Percentiles rank a stretch among this genome's conserved stretches.
Evolutionary conservation across 1,140 invertebrate species (phyloP).

Genomic region (Sweltsa coloradensis): DNA sequence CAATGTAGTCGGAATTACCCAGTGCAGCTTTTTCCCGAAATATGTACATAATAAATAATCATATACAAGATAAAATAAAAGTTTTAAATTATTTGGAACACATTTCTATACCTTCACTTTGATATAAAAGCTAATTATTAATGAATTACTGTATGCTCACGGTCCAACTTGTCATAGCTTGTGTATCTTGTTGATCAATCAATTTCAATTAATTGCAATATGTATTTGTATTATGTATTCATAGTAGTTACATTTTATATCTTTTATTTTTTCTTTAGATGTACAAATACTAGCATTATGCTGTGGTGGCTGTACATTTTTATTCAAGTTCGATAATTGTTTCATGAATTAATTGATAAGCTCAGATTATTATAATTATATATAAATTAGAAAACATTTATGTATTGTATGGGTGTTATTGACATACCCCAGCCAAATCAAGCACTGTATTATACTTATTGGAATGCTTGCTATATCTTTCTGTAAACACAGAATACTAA

Average conservation of each 20-base stretch:
- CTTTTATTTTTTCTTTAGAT: conserved; percentile 10
- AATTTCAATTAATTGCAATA: too few species aligned
- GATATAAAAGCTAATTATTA: background rate
- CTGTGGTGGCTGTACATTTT: conserved; percentile 12
- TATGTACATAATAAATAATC: background rate
- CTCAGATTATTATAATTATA: background rate
- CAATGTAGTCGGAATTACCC: background rate
- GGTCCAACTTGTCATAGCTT: conserved; percentile 1
- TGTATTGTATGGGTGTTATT: conserved; percentile 5
- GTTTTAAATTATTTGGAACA: too few species aligned
- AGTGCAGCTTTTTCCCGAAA: conserved; percentile 8
- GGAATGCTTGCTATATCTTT: conserved; percentile 12
- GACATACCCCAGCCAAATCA: conserved; percentile 4
- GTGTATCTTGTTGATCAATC: conserved; percentile 8
- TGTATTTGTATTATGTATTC: conserved; percentile 2
- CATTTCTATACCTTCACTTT: conserved; percentile 5
- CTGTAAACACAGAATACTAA: conserved; percentile 11
- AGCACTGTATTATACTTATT: conserved; percentile 12
- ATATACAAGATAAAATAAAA: too few species aligned
- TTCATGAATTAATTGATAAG: conserved; percentile 5
- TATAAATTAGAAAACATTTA: background rate
- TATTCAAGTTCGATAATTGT: conserved; percentile 7
- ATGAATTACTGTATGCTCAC: conserved; percentile 1
- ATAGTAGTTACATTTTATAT: background rate
- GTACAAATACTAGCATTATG: conserved; percentile 11